Conservation (phyloP, 2,888 invertebrate genomes). For the Gasteruption jaculator region DNA sequence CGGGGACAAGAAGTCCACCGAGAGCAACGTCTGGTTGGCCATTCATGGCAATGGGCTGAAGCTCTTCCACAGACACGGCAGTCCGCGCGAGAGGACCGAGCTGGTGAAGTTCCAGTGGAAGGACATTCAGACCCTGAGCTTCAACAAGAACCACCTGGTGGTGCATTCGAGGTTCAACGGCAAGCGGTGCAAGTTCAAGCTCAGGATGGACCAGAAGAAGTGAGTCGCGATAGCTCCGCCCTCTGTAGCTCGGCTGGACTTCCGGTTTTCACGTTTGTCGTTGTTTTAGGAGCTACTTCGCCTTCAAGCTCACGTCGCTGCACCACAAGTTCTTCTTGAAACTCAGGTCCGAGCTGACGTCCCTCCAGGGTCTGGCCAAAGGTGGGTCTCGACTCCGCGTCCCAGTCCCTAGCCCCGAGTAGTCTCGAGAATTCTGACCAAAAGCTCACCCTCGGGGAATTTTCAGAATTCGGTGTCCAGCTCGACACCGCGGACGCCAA, state of each 20-base stretch:
- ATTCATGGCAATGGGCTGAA: slow-evolving; percentile 48
- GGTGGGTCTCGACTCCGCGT: too few relatives aligned
- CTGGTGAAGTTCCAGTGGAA: slow-evolving; percentile 61
- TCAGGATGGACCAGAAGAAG: slow-evolving; percentile 72
- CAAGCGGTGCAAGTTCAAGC: slow-evolving; percentile 65
- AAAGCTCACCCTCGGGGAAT: too few relatives aligned
- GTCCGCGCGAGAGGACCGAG: slow-evolving; percentile 40
- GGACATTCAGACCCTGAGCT: slow-evolving; percentile 72
- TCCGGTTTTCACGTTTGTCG: slow-evolving; percentile 18
- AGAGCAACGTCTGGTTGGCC: slow-evolving; percentile 50
- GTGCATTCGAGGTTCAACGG: slow-evolving; percentile 56
- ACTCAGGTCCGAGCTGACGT: slow-evolving; percentile 67
- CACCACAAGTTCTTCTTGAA: slow-evolving; percentile 75
- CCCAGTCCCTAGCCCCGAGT: slow-evolving; percentile 1
- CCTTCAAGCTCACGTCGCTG: slow-evolving; percentile 72
- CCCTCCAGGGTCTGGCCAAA: slow-evolving; percentile 50
- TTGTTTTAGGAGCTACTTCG: slow-evolving; percentile 64
- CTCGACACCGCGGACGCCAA: slow-evolving; percentile 36
- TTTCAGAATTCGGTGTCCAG: slow-evolving; percentile 49
- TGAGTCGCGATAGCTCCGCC: slow-evolving; percentile 49
- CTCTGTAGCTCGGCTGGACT: neutral
- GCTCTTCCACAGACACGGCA: slow-evolving; percentile 47
- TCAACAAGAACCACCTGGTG: slow-evolving; percentile 68
- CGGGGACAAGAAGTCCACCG: slow-evolving; percentile 37
- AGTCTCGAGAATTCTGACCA: neutral